Conservation (phyloP, 1,140 invertebrate species). For the Pygmarrhopalites habei region DNA sequence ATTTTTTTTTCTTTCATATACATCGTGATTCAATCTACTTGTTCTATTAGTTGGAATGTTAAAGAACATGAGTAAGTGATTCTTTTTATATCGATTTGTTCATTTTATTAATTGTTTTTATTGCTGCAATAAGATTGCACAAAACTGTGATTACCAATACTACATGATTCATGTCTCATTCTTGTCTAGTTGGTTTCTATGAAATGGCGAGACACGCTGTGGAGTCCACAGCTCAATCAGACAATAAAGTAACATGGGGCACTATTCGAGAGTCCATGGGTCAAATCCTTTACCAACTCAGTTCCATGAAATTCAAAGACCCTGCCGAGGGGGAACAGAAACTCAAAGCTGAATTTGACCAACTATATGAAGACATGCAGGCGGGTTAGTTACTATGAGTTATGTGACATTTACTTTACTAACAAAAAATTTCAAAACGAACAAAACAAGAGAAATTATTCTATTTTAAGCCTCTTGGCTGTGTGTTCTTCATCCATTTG, state of each 20-base stretch:
- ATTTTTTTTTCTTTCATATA: too few species aligned
- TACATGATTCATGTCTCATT: too few species aligned
- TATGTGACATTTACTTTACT: too few species aligned
- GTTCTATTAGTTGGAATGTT: slow-evolving; percentile 99
- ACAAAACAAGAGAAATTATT: slow-evolving; percentile 1
- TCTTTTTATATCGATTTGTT: too few species aligned
- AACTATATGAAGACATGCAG: slow-evolving; percentile 88
- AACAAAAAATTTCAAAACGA: too few species aligned
- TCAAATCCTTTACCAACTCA: slow-evolving; percentile 92
- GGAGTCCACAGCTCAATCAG: slow-evolving; percentile 94
- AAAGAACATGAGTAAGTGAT: slow-evolving; percentile 97
- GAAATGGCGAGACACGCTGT: slow-evolving; percentile 96
- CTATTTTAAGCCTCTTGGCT: neutral
- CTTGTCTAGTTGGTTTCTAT: slow-evolving; percentile 87
- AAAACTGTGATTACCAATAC: too few species aligned
- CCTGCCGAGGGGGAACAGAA: slow-evolving; percentile 95
- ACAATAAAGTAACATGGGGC: slow-evolving; percentile 98
- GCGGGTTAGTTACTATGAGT: too few species aligned
- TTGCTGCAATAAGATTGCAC: too few species aligned
- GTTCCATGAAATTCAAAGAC: slow-evolving; percentile 99
- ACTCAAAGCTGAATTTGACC: slow-evolving; percentile 94
- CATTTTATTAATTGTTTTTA: too few species aligned
- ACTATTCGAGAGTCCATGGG: slow-evolving; percentile 95
- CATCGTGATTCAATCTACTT: too few species aligned
- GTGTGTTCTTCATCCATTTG: too few species aligned